Evolutionary conservation across 2,888 invertebrate species (phyloP).

Genomic region (Apamea monoglypha): DNA sequence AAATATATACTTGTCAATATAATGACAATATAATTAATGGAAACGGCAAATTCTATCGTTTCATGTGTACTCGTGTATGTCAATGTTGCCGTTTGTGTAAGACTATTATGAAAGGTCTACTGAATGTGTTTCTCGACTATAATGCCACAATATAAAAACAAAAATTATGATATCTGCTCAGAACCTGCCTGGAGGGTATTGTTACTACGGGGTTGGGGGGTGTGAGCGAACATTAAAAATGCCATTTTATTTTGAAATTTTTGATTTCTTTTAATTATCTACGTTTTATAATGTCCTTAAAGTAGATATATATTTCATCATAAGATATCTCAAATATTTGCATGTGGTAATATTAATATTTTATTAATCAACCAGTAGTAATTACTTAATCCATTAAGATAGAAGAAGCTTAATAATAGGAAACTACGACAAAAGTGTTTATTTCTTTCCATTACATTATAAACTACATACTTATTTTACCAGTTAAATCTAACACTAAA

Average conservation of each 20-base stretch:
- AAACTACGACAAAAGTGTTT: constrained; percentile 90
- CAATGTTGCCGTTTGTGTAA: constrained; percentile 77
- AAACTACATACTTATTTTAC: constrained; percentile 90
- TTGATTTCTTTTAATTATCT: constrained; percentile 91
- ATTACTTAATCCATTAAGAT: constrained; percentile 90
- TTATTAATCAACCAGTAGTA: constrained; percentile 90
- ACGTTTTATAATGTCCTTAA: constrained; percentile 91
- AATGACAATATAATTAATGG: constrained; percentile 72
- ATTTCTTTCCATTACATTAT: constrained; percentile 89
- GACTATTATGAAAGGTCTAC: constrained; percentile 77
- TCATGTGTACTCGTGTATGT: constrained; percentile 50
- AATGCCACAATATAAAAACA: constrained; percentile 82
- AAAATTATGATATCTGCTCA: constrained; percentile 86
- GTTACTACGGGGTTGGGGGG: constrained; percentile 73
- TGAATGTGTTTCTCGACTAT: constrained; percentile 42
- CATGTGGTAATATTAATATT: constrained; percentile 90
- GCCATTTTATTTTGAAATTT: constrained; percentile 90
- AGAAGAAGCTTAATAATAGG: constrained; percentile 91
- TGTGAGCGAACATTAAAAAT: constrained; percentile 86
- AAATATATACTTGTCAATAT: constrained; percentile 38
- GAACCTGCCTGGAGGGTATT: constrained; percentile 47
- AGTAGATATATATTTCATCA: constrained; percentile 91
- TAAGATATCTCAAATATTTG: constrained; percentile 91
- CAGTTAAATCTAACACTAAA: constrained; percentile 90
- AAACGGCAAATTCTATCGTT: constrained; percentile 67